These are phyloP conservation scores for Drosophila simulans DNA, from an alignment of 1,140 invertebrate species.

Conservation along the genomic window DNA sequence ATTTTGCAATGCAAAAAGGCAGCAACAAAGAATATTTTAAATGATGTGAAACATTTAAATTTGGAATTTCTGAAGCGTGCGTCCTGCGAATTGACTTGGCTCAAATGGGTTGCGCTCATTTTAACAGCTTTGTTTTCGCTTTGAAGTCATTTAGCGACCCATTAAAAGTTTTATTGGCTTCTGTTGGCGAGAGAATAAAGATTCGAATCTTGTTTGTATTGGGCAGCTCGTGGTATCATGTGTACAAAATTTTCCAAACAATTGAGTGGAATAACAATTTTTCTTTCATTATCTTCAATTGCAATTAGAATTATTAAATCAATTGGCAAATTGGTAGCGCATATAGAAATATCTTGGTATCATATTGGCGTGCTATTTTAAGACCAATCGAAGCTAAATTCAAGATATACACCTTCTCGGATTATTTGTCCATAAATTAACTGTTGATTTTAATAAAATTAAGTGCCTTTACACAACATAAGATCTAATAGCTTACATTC, in stretches of 20 bases:
- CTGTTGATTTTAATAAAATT: too few relatives aligned
- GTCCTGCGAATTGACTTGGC: background rate
- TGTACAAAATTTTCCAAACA: background rate
- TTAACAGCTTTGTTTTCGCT: constrained; percentile 43
- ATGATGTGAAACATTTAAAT: constrained; percentile 57
- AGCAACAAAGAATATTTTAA: constrained; percentile 40
- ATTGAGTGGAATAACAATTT: background rate
- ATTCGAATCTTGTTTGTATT: constrained; percentile 18
- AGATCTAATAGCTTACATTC: too few relatives aligned
- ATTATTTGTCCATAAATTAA: too few relatives aligned
- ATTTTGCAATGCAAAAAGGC: constrained; percentile 5
- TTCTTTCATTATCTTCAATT: background rate
- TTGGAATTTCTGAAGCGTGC: constrained; percentile 45
- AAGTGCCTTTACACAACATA: too few relatives aligned
- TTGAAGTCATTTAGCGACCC: constrained; percentile 49
- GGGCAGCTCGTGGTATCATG: background rate
- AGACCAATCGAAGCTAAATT: too few relatives aligned
- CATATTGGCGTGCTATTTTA: too few relatives aligned
- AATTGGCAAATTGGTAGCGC: too few relatives aligned
- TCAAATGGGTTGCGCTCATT: background rate
- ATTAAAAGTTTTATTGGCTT: constrained; percentile 60
- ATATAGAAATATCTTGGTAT: too few relatives aligned
- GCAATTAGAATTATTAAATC: too few relatives aligned
- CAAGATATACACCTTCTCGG: too few relatives aligned
- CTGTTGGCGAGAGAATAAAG: constrained; percentile 10